Evolutionary conservation across 2,888 invertebrate genomes (phyloP), one percentile per base, ranked within the genome.

Genomic region (Hecatera dysodea): DNA sequence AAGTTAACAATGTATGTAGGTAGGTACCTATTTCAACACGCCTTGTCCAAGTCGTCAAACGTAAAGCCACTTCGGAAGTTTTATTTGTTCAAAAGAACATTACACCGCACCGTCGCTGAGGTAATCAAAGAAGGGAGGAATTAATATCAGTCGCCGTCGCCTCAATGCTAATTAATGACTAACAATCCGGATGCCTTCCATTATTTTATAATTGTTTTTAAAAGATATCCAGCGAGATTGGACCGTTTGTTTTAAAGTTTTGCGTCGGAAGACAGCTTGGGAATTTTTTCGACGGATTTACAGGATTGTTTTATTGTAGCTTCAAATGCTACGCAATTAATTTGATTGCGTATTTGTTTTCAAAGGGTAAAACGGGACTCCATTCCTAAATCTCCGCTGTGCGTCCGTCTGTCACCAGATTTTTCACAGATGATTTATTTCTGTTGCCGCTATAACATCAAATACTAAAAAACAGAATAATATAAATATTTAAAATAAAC

Each of bases 151-250:
- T 75, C 84, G 78, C 82, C 77, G 81, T 82, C 76, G 79, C 81
- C 63, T 84, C 86, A 79, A 81, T 89, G 89, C 90, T 93, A 94
- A 95, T 95, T 94, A 94, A 94, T 89, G 88, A 88, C 89, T 87
- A 87, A 87, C 81, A 77, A 86, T 87, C 87, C 81, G 80, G 81
- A 85, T 85, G 84, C 82, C 86, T 92, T 92, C 93, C 91, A 91
- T 92, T 93, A 89, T 88, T 88, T 89, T 88, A 85, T 91, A 93
- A 95, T 95, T 95, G 94, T 94, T 95, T 94, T 93, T 90, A 90
- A 92, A 93, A 91, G 88, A 90, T 83, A 85, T 86, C 85, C 59
- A 83, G 82, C 82, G 85, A 88, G 86, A 90, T 90, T 90, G 88
- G 83, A 84, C 9, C 48, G 52, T 70, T 82, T 77, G 79, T 77